These are phyloP conservation scores for Prionailurus bengalensis DNA, from an alignment of 2,113 vertebrate species.

Conservation along the genomic window DNA sequence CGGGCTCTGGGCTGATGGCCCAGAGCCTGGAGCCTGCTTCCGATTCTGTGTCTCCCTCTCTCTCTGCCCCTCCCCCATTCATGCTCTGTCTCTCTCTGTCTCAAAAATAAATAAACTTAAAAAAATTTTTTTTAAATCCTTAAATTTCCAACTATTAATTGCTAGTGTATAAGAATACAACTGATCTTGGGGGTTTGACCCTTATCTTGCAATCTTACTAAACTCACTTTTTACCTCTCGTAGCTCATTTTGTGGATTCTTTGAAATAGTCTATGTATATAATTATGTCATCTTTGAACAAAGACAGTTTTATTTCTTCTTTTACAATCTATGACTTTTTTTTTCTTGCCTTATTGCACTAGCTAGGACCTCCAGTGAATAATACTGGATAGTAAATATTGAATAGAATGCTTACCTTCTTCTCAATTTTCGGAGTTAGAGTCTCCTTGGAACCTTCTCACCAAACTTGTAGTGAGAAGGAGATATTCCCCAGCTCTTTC, in stretches of 20 bases:
- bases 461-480: neutral
- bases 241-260: neutral
- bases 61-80: too few species aligned
- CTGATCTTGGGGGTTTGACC: neutral
- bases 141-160: neutral
- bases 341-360: constrained; percentile 62
- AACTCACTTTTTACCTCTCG: neutral
- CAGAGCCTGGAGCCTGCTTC: too few species aligned
- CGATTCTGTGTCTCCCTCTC: too few species aligned
- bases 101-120: too few species aligned
- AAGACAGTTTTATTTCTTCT: neutral
- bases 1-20: too few species aligned
- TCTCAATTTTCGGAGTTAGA: neutral
- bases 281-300: neutral
- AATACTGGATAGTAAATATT: neutral
- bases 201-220: neutral
- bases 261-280: neutral
- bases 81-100: too few species aligned
- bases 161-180: neutral
- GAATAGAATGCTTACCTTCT: neutral
- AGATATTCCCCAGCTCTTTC: neutral
- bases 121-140: too few species aligned
- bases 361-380: neutral
- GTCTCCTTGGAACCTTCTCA: neutral
- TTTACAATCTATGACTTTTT: neutral